Evolutionary conservation across 2,113 vertebrate species (phyloP), one percentile per base, ranked within the genome.

Genomic region (Triplophysa rosa): DNA sequence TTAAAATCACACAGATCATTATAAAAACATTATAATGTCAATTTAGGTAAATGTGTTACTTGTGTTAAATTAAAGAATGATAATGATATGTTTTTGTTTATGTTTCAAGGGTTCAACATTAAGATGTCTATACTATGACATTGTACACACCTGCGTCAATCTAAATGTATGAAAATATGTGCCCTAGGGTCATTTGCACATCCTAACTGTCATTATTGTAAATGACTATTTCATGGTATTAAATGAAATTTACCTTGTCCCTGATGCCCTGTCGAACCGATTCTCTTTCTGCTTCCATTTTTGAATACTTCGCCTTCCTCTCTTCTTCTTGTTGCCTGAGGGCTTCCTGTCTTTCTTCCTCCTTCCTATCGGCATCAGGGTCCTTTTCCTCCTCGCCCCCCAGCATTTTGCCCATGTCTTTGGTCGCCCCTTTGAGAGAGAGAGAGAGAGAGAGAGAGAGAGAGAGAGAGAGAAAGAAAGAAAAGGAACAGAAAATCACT

Each of bases 321-420:
- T 99, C 98, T 63, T 99, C 98, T 85, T 99, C 98, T 89, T 98
- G 97, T 90, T 99, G 98, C 82, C 95, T 93, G 77, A 99, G 91
- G 0, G 97, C 97, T 83, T 99, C 98, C 92, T 98, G 96, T 62
- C 96, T 92, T 86, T 99, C 98, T 78, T 99, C 98, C 79, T 99
- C 98, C 85, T 99, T 99, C 88, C 98, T 97, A 87, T 96, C 95
- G 0, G 97, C 96, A 0, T 99, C 98, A 0, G 98, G 98, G 80
- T 99, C 98, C 88, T 99, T 98, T 92, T 99, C 97, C 84, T 99
- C 97, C 89, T 99, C 97, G 0, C 97, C 96, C 0, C 97, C 98
- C 77, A 99, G 89, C 98, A 99, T 99, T 92, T 99, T 99, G 33
- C 98, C 98, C 98, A 99, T 98, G 90, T 99, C 98, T 91, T 99